A percentile compares a stretch with the other conserved stretches of the same genome.
Evolutionary conservation across 2,888 invertebrate genomes (phyloP).

Genomic region (Eupithecia dodoneata): DNA sequence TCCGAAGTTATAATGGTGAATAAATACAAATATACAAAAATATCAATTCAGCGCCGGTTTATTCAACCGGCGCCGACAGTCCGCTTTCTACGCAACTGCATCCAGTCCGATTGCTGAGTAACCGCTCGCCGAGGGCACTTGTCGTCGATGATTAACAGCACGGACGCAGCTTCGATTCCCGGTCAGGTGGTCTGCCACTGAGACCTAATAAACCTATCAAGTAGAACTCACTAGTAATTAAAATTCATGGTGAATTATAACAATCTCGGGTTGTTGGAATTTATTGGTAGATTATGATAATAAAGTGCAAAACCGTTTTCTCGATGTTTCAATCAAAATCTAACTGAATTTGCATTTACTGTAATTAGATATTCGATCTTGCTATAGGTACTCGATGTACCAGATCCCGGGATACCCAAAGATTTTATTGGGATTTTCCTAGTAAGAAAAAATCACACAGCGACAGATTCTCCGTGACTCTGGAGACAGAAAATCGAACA

Average conservation of each 20-base stretch:
- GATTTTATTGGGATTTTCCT: too few species aligned
- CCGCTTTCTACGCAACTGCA: slow-evolving; percentile 8
- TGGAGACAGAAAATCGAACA: too few species aligned
- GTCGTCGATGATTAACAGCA: slow-evolving; percentile 57
- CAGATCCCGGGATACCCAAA: too few species aligned
- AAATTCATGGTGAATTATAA: slow-evolving; percentile 31
- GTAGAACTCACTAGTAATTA: slow-evolving; percentile 32
- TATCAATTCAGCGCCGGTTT: not conserved
- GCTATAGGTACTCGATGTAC: too few species aligned
- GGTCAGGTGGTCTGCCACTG: slow-evolving; percentile 35
- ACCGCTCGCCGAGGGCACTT: slow-evolving; percentile 55
- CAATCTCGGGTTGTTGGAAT: slow-evolving; percentile 5
- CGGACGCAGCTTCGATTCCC: slow-evolving; percentile 31
- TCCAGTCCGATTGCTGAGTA: slow-evolving; percentile 42
- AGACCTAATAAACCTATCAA: slow-evolving; percentile 38
- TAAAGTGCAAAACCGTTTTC: slow-evolving; percentile 1
- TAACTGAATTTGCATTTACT: not conserved
- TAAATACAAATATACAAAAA: too few species aligned
- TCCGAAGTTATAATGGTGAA: too few species aligned
- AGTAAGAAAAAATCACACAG: too few species aligned
- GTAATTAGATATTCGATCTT: not conserved
- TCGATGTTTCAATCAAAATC: not conserved
- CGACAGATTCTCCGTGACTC: too few species aligned
- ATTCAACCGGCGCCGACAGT: not conserved
- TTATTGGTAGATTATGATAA: not conserved